Base-by-base conservation (phyloP, 92 coral and sea anemone genomes). In the Parazoanthus swiftii region DNA sequence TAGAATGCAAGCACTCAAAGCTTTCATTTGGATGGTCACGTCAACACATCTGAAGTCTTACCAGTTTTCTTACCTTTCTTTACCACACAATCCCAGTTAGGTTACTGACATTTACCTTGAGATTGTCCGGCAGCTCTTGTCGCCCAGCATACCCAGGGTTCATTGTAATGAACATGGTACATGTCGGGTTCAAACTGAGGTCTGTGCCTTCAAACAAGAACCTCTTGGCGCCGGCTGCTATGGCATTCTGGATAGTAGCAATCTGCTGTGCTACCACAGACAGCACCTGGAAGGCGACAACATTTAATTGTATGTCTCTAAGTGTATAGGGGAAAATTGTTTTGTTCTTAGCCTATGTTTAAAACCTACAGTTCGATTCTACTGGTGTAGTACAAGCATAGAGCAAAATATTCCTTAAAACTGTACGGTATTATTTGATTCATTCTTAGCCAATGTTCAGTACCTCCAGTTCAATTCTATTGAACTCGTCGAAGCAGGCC, bases 401-500 rank as follows among this genome's bases (percentile, higher is more conserved):
- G 51, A 46, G 8, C 51, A 46, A 46, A 46, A 46, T 9, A 46
- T 54, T 54, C 1, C 59, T 54, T 1, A 54, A 54, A 54, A 14
- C 59, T 1, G 59, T 54, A 54, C 18, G 2, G 18, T 54, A 54
- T 13, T 3, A 10, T 54, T 54, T 54, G 59, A 2, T 54, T 11
- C 18, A 14, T 54, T 54, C 59, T 54, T 54, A 14, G 59, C 59
- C 9, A 11, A 54, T 54, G 59, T 54, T 11, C 59, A 54, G 2
- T 46, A 96, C 99, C 98, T 96, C 99, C 26, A 96, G 89, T 77
- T 96, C 99, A 85, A 96, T 96, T 85, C 99, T 92, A 89, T 96
- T 96, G 89, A 96, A 96, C 89, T 96, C 99, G 80, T 96, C 99
- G 85, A 96, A 96, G 86, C 99, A 96, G 56, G 99, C 99, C 99